phyloP scores from a whole-genome alignment of 92 coral and sea anemone genomes.

The Palythoa heliodiscus region DNA sequence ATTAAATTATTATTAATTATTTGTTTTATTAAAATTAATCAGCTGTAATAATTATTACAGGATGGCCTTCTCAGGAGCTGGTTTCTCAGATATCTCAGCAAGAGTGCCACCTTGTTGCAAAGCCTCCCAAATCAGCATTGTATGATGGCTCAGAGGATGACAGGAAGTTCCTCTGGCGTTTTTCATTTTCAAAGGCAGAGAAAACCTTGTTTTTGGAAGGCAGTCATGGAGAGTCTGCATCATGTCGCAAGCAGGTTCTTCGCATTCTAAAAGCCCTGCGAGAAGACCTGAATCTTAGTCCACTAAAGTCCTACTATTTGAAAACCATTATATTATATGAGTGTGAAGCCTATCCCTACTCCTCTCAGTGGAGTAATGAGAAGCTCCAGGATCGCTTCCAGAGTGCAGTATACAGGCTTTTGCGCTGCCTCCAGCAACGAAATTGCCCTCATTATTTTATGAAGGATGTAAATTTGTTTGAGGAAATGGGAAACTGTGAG shows the following conservation, averaged over 20 bases:
- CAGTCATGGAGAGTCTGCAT: slow-evolving; percentile 48
- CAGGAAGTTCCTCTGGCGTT: slow-evolving; percentile 61
- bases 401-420: slow-evolving; percentile 57
- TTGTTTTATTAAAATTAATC: background rate
- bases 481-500: slow-evolving; percentile 22
- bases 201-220: slow-evolving; percentile 61
- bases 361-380: slow-evolving; percentile 47
- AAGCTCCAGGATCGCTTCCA: slow-evolving; percentile 53
- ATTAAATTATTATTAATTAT: too few species aligned
- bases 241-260: slow-evolving; percentile 66
- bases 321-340: slow-evolving; percentile 82
- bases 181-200: slow-evolving; percentile 75
- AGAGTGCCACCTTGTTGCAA: slow-evolving; percentile 83
- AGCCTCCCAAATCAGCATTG: slow-evolving; percentile 55
- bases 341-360: slow-evolving; percentile 60
- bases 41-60: background rate
- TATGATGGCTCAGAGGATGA: slow-evolving; percentile 25
- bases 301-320: slow-evolving; percentile 77
- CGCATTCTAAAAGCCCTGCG: slow-evolving; percentile 76
- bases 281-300: slow-evolving; percentile 52
- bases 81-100: slow-evolving; percentile 37
- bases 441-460: slow-evolving; percentile 81
- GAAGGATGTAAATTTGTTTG: slow-evolving; percentile 62
- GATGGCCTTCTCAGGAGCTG: slow-evolving; percentile 67
- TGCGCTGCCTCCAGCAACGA: slow-evolving; percentile 32